A percentile compares a stretch with the other conserved stretches of the same genome.
These are phyloP conservation scores for Xiphias gladius DNA, from an alignment of 2,113 vertebrate genomes.

Conservation along the genomic window DNA sequence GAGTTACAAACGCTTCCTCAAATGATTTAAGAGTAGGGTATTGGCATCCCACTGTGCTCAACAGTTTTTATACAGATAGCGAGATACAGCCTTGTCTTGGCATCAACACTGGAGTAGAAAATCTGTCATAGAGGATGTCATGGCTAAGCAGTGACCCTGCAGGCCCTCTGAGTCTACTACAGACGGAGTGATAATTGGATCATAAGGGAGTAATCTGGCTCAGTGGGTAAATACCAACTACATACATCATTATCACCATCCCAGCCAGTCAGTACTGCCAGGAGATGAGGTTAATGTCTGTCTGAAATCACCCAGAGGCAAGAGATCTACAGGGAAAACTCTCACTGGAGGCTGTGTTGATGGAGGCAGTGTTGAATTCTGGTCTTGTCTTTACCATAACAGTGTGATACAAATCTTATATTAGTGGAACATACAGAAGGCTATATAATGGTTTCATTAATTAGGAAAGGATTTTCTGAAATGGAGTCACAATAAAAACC, in stretches of 20 bases:
- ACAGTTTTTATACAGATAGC: constrained; percentile 23
- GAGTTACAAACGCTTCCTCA: constrained; percentile 10
- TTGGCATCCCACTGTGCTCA: background rate
- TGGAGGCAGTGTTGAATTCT: background rate
- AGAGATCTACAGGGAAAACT: constrained; percentile 32
- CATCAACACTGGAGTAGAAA: constrained; percentile 25
- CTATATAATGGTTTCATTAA: background rate
- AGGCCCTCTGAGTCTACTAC: constrained; percentile 54
- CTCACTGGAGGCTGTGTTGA: constrained; percentile 2
- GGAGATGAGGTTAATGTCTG: constrained; percentile 56
- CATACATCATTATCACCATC: constrained; percentile 69
- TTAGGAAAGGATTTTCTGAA: background rate
- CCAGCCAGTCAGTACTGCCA: constrained; percentile 48
- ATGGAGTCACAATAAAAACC: background rate
- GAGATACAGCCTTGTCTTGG: constrained; percentile 14
- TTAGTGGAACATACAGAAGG: background rate
- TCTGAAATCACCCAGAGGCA: constrained; percentile 47
- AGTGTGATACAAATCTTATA: background rate
- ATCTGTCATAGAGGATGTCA: constrained; percentile 60
- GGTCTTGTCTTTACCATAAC: background rate
- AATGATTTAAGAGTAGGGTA: constrained; percentile 1
- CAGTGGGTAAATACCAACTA: constrained; percentile 72
- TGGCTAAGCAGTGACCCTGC: constrained; percentile 63
- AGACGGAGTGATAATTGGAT: constrained; percentile 70
- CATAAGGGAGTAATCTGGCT: constrained; percentile 73